A percentile compares a stretch with the other conserved stretches of the same genome.
Evolutionary conservation across 2,113 vertebrate genomes (phyloP).

Genomic region (Chloebia gouldiae): DNA sequence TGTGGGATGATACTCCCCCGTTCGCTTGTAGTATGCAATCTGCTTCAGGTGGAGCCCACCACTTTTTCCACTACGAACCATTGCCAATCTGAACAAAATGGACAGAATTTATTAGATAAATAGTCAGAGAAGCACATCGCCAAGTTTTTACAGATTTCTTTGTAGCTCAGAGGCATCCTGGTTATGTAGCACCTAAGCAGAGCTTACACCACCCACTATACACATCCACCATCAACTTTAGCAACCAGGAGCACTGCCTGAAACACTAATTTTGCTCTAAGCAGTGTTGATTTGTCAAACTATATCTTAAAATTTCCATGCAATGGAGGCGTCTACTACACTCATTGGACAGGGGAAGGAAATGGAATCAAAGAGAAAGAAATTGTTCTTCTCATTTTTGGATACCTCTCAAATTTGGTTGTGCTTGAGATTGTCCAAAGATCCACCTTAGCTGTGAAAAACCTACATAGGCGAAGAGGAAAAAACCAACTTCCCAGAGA

Average conservation of each 20-base stretch:
- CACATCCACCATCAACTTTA: neutral
- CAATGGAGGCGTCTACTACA: neutral
- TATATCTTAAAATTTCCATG: neutral
- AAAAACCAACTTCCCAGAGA: neutral
- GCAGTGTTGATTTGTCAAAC: neutral
- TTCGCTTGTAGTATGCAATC: constrained; percentile 74
- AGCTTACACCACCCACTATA: neutral
- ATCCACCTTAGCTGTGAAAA: neutral
- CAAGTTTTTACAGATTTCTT: neutral
- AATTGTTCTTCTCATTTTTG: neutral
- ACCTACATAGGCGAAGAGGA: fast-evolving
- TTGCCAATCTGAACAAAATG: constrained; percentile 49
- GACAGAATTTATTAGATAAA: neutral
- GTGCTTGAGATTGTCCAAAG: neutral
- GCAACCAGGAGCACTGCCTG: neutral
- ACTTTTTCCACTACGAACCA: constrained; percentile 78
- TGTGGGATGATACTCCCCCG: constrained; percentile 74
- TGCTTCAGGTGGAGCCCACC: constrained; percentile 77
- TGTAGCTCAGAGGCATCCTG: neutral
- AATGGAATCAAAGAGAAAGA: neutral
- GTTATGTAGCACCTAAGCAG: neutral
- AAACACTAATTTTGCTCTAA: neutral
- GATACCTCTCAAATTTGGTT: neutral
- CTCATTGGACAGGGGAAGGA: neutral
- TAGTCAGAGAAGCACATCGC: neutral